Evolutionary conservation across 2,797 vertebrate genomes (phyloP).

Genomic region (Notolabrus celidotus): DNA sequence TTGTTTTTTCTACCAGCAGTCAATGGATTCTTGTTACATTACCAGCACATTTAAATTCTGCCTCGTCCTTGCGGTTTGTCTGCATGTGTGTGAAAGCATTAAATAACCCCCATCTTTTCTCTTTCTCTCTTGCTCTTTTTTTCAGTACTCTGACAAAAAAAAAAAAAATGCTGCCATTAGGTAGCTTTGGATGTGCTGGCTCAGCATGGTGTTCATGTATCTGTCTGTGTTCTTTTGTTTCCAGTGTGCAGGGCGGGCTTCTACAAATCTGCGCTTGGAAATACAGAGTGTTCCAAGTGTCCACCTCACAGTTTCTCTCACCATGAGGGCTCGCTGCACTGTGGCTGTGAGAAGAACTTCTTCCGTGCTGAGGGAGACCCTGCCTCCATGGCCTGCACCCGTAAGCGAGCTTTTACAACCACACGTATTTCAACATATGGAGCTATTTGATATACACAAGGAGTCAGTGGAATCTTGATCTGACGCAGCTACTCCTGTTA

Average conservation of each 20-base stretch:
- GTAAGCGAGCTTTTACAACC: conserved; percentile 85
- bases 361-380: conserved; percentile 96
- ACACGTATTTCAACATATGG: not conserved
- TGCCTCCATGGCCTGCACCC: conserved; percentile 96
- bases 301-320: conserved; percentile 94
- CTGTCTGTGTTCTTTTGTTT: conserved; percentile 73
- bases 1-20: conserved; percentile 49
- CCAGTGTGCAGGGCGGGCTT: conserved; percentile 94
- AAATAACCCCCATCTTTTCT: conserved; percentile 43
- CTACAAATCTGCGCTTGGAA: conserved; percentile 93
- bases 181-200: conserved; percentile 34
- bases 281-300: conserved; percentile 94
- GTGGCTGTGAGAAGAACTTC: conserved; percentile 97
- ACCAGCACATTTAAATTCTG: conserved; percentile 35
- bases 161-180: conserved; percentile 34
- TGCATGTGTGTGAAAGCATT: conserved; percentile 14
- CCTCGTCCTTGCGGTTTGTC: conserved; percentile 35
- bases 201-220: conserved; percentile 62
- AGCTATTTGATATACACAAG: not conserved
- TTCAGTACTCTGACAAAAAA: conserved; percentile 16
- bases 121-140: conserved; percentile 29
- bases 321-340: conserved; percentile 92
- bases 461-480: not conserved
- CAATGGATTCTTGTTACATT: conserved; percentile 51
- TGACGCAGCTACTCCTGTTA: not conserved